phyloP scores from a whole-genome alignment of 2,888 invertebrate genomes.

The Dasysyrphus tricinctus region DNA sequence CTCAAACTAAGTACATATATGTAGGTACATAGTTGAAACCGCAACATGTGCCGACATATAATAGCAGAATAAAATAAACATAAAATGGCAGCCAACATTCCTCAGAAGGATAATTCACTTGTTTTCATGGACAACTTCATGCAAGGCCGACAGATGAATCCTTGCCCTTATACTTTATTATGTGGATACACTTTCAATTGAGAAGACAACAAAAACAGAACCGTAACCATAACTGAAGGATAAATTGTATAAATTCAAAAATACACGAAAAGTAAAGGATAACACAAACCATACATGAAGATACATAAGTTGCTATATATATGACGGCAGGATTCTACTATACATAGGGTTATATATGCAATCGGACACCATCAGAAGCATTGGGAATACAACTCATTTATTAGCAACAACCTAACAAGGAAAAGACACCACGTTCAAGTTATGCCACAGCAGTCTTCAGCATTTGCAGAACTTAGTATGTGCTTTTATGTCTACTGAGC shows the following conservation, averaged over 20 bases:
- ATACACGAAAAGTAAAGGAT: constrained; percentile 68
- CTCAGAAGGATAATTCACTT: constrained; percentile 67
- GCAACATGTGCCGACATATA: constrained; percentile 71
- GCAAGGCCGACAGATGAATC: constrained; percentile 52
- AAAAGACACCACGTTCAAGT: constrained; percentile 45
- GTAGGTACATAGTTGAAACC: constrained; percentile 45
- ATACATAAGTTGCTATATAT: neutral
- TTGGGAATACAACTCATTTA: constrained; percentile 65
- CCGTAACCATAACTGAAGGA: constrained; percentile 60
- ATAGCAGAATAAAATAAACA: constrained; percentile 51
- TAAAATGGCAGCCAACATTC: constrained; percentile 37
- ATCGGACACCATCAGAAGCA: constrained; percentile 48
- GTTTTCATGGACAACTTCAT: constrained; percentile 36
- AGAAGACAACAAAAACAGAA: constrained; percentile 56
- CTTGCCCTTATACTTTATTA: constrained; percentile 23
- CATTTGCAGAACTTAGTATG: constrained; percentile 17
- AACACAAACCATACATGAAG: neutral
- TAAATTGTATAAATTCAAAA: constrained; percentile 66
- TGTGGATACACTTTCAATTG: constrained; percentile 35
- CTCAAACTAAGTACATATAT: constrained; percentile 42
- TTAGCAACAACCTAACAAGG: constrained; percentile 17
- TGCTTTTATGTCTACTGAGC: constrained; percentile 9
- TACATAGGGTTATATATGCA: neutral
- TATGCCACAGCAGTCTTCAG: constrained; percentile 19
- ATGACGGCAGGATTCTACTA: constrained; percentile 8